Base-by-base conservation (phyloP, 2,888 invertebrate genomes). In the Griposia aprilina region DNA sequence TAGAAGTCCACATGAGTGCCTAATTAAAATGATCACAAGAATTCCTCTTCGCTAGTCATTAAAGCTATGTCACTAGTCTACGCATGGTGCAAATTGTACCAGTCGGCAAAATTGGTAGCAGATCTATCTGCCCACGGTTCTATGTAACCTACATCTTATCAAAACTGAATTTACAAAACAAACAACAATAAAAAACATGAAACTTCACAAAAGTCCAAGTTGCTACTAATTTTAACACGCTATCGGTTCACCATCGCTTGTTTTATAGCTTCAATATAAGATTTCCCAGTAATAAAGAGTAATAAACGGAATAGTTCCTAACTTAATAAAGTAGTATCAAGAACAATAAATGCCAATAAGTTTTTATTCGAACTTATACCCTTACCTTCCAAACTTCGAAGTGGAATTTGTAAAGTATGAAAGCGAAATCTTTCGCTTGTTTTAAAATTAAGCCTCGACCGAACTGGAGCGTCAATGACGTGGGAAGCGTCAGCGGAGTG, bases 281-380 rank as follows among this genome's bases (percentile, higher is more conserved):
- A 81, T 79, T 81, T 60, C 15, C n/a, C 80, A 77, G 62, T 74
- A 62, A 81, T 85, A 84, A 86, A 67, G 78, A 77, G 62, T 74
- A 62, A 81, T 85, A 84, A 86, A 67, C 50, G 77, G 74, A 74
- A 80, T 87, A 81, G 72, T 85, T 87, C 57, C 26, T 10, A 81
- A 87, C 63, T 79, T 72, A 79, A 84, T 78, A 63, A 76, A 70
- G 70, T 77, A 67, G 48, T 76, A 57, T 71, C 30, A n/a, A 60
- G 76, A 80, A 81, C 76, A 74, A 81, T 85, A 80, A 81, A 83
- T 66, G 70, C 78, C 75, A 76, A 83, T 85, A 81, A 83, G 45
- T 74, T 87, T 80, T 76, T 66, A 68, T 79, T 76, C 26, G n/a
- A 86, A 78, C 67, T 79, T 76, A 68, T 76, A 15, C 26, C 65